Evolutionary conservation across 2,797 vertebrate genomes (phyloP).

Genomic region (Galago senegalensis): DNA sequence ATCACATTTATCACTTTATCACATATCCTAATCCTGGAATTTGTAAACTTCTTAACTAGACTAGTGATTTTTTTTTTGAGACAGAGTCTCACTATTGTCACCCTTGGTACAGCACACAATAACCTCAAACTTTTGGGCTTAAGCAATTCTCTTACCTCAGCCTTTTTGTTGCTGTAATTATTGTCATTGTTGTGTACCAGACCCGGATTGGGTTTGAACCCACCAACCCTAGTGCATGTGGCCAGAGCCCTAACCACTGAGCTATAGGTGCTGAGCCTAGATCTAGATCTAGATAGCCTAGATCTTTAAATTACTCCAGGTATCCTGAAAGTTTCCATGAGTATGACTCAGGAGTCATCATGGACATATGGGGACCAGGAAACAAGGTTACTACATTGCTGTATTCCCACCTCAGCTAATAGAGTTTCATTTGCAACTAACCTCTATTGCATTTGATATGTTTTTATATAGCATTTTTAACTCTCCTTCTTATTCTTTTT

Average conservation of each 20-base stretch:
- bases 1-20: not conserved
- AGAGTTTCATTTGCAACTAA: not conserved
- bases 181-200: too few species aligned
- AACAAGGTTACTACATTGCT: not conserved
- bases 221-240: too few species aligned
- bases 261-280: not conserved
- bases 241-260: too few species aligned
- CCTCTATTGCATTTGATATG: not conserved
- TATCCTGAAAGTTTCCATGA: not conserved
- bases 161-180: too few species aligned
- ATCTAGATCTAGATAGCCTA: not conserved
- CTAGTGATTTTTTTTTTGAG: not conserved
- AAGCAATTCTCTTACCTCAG: too few species aligned
- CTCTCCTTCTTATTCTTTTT: not conserved
- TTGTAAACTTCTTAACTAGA: not conserved
- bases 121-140: too few species aligned
- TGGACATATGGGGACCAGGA: not conserved
- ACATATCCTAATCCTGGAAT: not conserved
- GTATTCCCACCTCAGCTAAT: not conserved
- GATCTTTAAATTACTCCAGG: not conserved
- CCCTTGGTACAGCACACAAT: too few species aligned
- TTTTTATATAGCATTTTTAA: not conserved
- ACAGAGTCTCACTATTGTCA: too few species aligned
- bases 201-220: too few species aligned
- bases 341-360: not conserved